These are phyloP conservation scores for Stenodema calcarata DNA, from an alignment of 2,888 invertebrate species.

Conservation along the genomic window DNA sequence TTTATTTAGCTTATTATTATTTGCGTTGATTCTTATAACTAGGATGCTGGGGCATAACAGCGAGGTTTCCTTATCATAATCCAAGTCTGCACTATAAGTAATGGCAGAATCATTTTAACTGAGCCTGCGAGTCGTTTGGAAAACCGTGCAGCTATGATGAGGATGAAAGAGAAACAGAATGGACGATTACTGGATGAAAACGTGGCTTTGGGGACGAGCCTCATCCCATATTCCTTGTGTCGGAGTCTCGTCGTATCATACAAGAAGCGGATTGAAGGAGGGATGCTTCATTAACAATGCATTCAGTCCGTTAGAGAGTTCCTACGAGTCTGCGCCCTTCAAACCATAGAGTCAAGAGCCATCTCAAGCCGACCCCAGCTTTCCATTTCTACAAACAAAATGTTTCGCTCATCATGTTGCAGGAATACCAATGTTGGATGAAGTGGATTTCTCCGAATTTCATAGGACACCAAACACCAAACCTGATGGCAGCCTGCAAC, in stretches of 20 bases:
- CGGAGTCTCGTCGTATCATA: background rate
- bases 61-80: background rate
- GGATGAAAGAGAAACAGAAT: background rate
- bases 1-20: too few relatives aligned
- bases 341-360: background rate
- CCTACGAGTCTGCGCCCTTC: background rate
- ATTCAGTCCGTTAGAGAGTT: background rate
- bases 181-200: slow-evolving; percentile 3
- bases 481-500: too few relatives aligned
- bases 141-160: background rate
- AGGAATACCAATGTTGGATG: too few relatives aligned
- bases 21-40: too few relatives aligned
- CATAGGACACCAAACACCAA: too few relatives aligned
- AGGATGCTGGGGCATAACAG: too few relatives aligned
- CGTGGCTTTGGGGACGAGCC: background rate
- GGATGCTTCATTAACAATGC: slow-evolving; percentile 4
- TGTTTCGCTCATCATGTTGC: too few relatives aligned
- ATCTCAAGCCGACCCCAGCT: background rate
- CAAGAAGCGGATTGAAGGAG: slow-evolving; percentile 15
- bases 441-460: too few relatives aligned
- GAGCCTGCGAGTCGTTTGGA: background rate
- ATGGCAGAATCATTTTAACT: background rate
- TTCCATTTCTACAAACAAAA: background rate
- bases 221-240: slow-evolving; percentile 7
- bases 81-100: background rate